Conservation (phyloP, 2,888 invertebrate genomes). For the Apotomis betuletana region DNA sequence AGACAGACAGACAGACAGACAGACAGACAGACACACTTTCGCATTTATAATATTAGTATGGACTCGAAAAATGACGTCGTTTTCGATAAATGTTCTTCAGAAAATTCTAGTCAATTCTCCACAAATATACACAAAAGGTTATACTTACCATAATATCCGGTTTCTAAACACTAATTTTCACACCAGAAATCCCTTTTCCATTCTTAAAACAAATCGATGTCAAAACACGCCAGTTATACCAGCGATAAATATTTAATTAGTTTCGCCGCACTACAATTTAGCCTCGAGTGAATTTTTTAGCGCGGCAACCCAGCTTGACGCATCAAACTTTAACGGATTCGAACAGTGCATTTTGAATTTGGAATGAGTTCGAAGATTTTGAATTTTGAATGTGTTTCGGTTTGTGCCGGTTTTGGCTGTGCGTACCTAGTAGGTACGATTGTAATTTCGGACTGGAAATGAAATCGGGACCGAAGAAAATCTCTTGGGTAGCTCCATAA, state of each 20-base stretch:
- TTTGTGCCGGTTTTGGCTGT: too few species aligned
- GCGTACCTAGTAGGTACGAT: too few species aligned
- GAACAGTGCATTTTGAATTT: constrained; percentile 42
- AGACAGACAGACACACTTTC: too few species aligned
- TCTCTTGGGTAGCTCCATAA: too few species aligned
- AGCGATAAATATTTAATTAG: constrained; percentile 53
- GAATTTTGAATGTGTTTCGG: neutral
- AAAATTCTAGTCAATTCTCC: neutral
- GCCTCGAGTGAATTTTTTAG: constrained; percentile 56
- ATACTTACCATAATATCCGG: neutral
- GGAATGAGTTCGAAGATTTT: constrained; percentile 43
- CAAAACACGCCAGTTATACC: constrained; percentile 54
- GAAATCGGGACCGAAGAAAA: too few species aligned
- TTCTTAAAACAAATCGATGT: constrained; percentile 51
- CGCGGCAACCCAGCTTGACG: constrained; percentile 52
- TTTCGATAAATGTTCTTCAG: neutral
- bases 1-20: too few species aligned
- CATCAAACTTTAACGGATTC: constrained; percentile 49
- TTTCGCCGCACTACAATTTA: constrained; percentile 49
- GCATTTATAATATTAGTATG: too few species aligned
- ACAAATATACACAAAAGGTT: neutral
- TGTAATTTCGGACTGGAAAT: too few species aligned
- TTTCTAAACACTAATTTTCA: constrained; percentile 29
- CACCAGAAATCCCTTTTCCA: constrained; percentile 36
- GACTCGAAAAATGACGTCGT: too few species aligned